A percentile compares a stretch with the other conserved stretches of the same genome.
Conservation (phyloP, 1,140 invertebrate genomes). For the Copidosoma floridanum region DNA sequence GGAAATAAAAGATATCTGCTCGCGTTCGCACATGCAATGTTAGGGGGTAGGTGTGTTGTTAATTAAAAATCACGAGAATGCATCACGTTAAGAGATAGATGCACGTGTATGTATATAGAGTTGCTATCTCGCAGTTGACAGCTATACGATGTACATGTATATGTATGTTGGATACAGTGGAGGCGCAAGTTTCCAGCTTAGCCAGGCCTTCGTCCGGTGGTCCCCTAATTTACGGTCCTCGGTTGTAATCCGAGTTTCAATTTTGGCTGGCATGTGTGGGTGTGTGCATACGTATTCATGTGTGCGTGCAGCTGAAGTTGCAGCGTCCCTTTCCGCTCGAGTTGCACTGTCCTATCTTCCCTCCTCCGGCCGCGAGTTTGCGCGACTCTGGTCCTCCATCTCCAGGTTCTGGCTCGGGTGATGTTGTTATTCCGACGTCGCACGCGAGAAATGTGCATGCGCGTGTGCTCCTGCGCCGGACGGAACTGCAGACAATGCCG, state of each 20-base stretch:
- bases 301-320: no score
- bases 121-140: constrained; percentile 31
- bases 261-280: constrained; percentile 29
- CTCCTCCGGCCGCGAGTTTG: no score
- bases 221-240: constrained; percentile 47
- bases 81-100: no score
- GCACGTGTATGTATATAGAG: no score
- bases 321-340: background rate
- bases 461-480: background rate
- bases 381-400: no score
- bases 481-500: background rate
- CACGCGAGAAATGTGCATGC: background rate
- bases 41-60: no score
- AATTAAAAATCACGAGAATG: no score
- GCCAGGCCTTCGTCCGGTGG: constrained; percentile 36
- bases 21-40: no score
- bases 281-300: no score
- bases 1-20: no score
- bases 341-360: background rate
- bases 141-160: constrained; percentile 31
- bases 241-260: constrained; percentile 46
- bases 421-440: constrained; percentile 1
- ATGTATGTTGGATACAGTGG: no score
- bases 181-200: constrained; percentile 36
- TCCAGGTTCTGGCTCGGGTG: no score